These are phyloP conservation scores for Tichodroma muraria DNA, from an alignment of 2,113 vertebrate genomes.

Conservation along the genomic window DNA sequence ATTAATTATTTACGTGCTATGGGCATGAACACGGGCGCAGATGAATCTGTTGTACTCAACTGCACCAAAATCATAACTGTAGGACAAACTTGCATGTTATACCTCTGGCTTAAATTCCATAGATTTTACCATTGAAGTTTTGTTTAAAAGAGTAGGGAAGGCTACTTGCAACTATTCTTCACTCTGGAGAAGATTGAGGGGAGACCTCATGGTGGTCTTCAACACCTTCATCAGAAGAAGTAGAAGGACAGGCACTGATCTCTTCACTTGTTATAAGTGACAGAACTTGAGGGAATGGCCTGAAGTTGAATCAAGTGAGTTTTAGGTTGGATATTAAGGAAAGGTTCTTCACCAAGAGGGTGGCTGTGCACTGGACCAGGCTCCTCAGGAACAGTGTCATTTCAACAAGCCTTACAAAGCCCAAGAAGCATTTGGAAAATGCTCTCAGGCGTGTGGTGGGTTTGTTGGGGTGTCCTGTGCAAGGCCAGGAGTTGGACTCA, in stretches of 20 bases:
- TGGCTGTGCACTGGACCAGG: background rate
- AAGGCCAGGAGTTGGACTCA: background rate
- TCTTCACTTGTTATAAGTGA: background rate
- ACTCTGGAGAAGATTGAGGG: background rate
- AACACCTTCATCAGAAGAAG: background rate
- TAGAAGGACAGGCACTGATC: background rate
- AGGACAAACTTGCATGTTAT: background rate
- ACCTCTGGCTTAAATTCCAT: background rate
- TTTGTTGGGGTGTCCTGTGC: background rate
- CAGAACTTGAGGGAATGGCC: no score
- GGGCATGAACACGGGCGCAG: background rate
- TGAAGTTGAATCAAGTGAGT: fast-evolving
- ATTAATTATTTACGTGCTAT: background rate
- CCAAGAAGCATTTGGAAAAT: no score
- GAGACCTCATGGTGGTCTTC: background rate
- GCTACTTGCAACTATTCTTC: background rate
- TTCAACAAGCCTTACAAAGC: background rate
- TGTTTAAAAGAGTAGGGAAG: background rate
- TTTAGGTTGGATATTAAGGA: background rate
- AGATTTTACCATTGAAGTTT: fast-evolving
- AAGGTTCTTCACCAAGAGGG: background rate
- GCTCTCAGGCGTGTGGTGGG: no score
- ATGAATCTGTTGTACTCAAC: background rate
- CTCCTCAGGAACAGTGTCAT: no score
- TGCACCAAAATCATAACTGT: background rate